phyloP scores from a whole-genome alignment of 1,140 invertebrate species.

The Meloidogyne floridensis region DNA sequence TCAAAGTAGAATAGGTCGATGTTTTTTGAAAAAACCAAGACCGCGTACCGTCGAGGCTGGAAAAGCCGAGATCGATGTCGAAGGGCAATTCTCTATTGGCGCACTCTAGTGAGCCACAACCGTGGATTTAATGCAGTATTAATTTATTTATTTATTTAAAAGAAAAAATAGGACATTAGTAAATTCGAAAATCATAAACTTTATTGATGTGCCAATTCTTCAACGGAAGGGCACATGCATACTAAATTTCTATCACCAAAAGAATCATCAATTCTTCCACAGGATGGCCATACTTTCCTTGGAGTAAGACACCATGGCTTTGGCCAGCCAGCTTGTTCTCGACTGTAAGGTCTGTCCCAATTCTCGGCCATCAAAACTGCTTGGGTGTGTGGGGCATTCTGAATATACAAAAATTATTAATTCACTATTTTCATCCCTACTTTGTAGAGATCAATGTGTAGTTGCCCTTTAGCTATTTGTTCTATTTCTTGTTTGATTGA shows the following conservation, averaged over 20 bases:
- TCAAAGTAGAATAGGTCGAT: too few relatives aligned
- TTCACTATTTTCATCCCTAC: conserved; percentile 53
- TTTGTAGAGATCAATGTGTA: conserved; percentile 85
- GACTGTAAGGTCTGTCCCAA: conserved; percentile 89
- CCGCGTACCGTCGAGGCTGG: too few relatives aligned
- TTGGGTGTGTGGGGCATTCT: conserved; percentile 84
- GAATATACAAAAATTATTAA: not conserved
- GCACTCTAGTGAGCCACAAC: too few relatives aligned
- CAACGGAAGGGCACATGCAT: conserved; percentile 76
- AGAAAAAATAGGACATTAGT: too few relatives aligned
- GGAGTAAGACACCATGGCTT: conserved; percentile 54
- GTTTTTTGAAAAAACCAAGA: too few relatives aligned
- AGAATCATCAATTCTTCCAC: conserved; percentile 92
- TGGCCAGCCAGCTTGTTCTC: conserved; percentile 92
- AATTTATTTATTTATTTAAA: too few relatives aligned
- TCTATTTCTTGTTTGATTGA: conserved; percentile 88
- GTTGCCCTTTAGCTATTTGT: conserved; percentile 85
- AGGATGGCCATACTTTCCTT: conserved; percentile 80
- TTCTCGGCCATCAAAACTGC: conserved; percentile 79
- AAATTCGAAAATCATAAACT: too few relatives aligned
- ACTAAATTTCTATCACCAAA: conserved; percentile 97
- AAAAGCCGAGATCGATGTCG: too few relatives aligned
- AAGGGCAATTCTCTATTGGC: too few relatives aligned
- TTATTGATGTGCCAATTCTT: not conserved
- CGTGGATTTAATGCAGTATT: too few relatives aligned